phyloP scores from a whole-genome alignment of 23 tunicate genomes.

The Styela clava region DNA sequence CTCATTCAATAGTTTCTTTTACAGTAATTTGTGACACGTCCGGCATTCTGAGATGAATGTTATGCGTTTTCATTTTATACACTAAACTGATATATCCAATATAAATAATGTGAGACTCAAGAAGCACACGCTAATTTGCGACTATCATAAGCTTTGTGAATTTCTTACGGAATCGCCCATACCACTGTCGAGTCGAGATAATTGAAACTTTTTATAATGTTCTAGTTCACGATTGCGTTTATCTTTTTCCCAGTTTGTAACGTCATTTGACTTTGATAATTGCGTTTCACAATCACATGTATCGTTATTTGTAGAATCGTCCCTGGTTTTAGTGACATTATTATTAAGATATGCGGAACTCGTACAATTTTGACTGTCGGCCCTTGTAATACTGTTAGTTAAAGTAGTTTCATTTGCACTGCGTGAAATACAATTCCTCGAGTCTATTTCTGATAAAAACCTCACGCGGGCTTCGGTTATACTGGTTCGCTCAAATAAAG shows the following conservation, averaged over 20 bases:
- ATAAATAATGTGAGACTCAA: too few species aligned
- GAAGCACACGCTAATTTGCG: too few species aligned
- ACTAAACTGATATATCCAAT: too few species aligned
- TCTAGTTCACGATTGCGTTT: background rate
- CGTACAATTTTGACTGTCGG: background rate
- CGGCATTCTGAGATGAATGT: too few species aligned
- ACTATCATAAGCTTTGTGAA: conserved; percentile 4
- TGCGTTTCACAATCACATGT: too few species aligned
- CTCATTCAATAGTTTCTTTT: too few species aligned
- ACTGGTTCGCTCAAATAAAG: background rate
- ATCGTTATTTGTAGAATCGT: background rate
- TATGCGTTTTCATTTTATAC: too few species aligned
- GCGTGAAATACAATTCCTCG: background rate
- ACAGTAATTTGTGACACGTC: too few species aligned
- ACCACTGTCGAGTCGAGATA: conserved; percentile 9
- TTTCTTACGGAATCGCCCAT: background rate
- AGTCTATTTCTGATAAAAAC: background rate
- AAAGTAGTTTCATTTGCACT: background rate
- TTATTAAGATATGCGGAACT: background rate
- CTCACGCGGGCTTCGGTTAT: background rate
- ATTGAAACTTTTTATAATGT: background rate
- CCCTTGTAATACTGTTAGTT: background rate
- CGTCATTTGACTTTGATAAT: background rate
- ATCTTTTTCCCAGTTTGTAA: background rate
- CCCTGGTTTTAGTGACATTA: background rate